phyloP scores from a whole-genome alignment of 2,797 vertebrate genomes.

The Prionace glauca region DNA sequence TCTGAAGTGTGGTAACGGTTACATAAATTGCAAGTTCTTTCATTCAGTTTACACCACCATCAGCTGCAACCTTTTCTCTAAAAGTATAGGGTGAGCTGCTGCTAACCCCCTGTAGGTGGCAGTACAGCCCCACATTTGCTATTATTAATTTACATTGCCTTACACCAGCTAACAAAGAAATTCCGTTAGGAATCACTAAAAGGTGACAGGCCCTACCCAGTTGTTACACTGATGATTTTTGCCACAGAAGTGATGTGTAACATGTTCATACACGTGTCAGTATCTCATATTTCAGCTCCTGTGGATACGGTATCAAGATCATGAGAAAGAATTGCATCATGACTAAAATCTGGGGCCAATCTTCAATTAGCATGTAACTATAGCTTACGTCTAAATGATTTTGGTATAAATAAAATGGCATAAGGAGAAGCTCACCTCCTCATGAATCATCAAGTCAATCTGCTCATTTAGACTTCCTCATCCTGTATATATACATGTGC shows the following conservation, averaged over 20 bases:
- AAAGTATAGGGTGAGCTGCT: background rate
- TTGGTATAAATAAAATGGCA: background rate
- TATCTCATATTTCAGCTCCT: background rate
- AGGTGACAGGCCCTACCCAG: too few relatives aligned
- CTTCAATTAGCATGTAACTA: background rate
- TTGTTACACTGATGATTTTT: background rate
- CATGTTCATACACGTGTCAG: background rate
- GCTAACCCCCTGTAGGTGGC: background rate
- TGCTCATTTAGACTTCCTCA: background rate
- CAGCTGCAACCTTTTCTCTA: background rate
- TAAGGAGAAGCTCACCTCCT: background rate
- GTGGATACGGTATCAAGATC: background rate
- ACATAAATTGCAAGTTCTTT: background rate
- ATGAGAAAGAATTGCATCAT: background rate
- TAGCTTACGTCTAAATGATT: background rate
- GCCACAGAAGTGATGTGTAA: background rate
- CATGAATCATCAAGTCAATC: background rate
- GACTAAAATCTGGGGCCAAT: background rate
- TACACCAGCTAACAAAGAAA: background rate
- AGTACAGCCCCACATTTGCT: background rate
- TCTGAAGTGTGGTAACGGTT: background rate
- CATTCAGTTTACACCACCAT: background rate
- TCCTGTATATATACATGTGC: background rate
- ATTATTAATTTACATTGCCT: background rate
- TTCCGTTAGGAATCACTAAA: background rate